Evolutionary conservation across 2,888 invertebrate genomes (phyloP), one percentile per base, ranked within the genome.

Genomic region (Eupithecia vulgata): DNA sequence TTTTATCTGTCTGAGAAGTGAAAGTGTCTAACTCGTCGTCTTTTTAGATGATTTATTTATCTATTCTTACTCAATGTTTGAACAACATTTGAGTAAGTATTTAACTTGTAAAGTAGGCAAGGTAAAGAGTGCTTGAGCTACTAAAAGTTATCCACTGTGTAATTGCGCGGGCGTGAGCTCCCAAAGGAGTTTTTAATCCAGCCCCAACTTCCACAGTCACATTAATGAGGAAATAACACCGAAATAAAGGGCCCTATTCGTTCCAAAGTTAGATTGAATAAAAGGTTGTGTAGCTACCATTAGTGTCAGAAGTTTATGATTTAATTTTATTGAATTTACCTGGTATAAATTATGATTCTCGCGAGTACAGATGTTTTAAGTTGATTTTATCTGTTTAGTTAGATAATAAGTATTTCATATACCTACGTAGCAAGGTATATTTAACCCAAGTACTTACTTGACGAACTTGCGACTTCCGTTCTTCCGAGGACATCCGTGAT

Each of bases 171-270:
- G 89, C 87, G 90, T 85, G 83, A 81, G 81, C 74, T 82, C 91
- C 89, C 90, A 82, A 74, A 88, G 87, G 92, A 91, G 90, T 92
- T 93, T 93, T 92, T 92, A 93, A 92, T 91, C 89, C 90, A 74
- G 81, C 84, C 87, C 87, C 78, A 89, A 90, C 86, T 90, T 90
- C 82, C 84, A 84, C 87, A 89, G 90, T 88, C 87, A 86, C 90
- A 88, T 90, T 91, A 91, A 92, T 90, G 91, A 91, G 91, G 87
- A 91, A 91, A 92, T 93, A 92, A 92, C 88, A 90, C 88, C 88
- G 86, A 88, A 91, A 92, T 91, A 92, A 89, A 83, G 81, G 81
- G 78, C 84, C 87, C 86, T 89, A 89, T 89, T 85, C 87, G 90
- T 86, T 90, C 83, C 81, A 85, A 87, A 92, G 92, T 93, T 92